These are phyloP conservation scores for Bombus turneri DNA, from an alignment of 1,140 invertebrate species.

Conservation along the genomic window DNA sequence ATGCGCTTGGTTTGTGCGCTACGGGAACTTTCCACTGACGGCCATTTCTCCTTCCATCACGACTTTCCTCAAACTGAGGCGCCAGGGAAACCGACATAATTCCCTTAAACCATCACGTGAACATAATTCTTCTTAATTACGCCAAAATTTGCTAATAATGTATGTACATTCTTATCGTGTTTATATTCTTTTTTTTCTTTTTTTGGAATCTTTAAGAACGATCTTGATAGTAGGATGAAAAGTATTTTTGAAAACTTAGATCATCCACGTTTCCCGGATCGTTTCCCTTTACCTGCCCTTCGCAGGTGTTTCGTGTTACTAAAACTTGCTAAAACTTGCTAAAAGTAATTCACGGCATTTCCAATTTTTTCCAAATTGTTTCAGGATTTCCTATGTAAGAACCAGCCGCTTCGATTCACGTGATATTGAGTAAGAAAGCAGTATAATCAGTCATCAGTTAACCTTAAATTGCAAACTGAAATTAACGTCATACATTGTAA, in stretches of 20 bases:
- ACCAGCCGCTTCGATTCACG: background rate
- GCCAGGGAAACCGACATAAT: background rate
- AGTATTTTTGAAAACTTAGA: background rate
- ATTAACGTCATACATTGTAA: background rate
- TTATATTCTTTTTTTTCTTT: background rate
- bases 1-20: background rate
- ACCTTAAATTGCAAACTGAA: background rate
- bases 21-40: slow-evolving; percentile 19
- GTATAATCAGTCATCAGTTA: background rate
- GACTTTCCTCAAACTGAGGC: background rate
- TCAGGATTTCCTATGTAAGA: background rate
- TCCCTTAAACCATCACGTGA: background rate
- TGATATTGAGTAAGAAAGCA: background rate
- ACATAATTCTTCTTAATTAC: background rate
- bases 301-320: background rate
- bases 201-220: background rate
- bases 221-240: background rate
- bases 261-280: background rate
- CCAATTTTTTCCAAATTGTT: too few relatives aligned
- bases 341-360: too few relatives aligned
- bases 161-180: background rate
- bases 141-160: background rate
- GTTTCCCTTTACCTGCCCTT: background rate
- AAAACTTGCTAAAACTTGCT: too few relatives aligned
- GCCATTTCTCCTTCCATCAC: background rate